Base-by-base conservation (phyloP, 2,797 vertebrate species). In the Sebastes minor region DNA sequence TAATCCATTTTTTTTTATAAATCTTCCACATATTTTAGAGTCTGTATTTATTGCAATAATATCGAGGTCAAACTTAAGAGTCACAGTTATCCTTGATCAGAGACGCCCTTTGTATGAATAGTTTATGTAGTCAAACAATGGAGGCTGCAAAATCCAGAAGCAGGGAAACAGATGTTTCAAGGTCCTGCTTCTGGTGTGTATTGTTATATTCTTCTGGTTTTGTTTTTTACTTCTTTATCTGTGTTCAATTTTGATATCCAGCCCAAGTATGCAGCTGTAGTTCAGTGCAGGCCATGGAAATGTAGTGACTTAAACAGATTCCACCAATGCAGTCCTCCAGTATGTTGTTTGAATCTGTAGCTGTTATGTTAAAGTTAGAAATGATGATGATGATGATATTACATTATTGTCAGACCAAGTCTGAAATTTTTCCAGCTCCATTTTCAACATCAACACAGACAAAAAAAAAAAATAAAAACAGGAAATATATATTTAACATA, bases 101-200 rank as follows among this genome's bases (percentile, higher is more conserved):
- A 74, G 42, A 56, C 42, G 5, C 23, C 56, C 46, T 46, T 10
- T 28, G 30, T 72, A 49, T 85, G 59, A 77, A 86, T 86, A 79
- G 42, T 87, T 82, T 38, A 82, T 84, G 65, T 23, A 12, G 22
- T 63, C 66, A 63, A 57, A 85, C 70, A 84, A 60, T 62, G 52
- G 64, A 74, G 57, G 46, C 55, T 35, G 67, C 64, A 55, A 23
- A 61, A 67, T 60, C 80, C 56, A 67, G 52, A 28, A 65, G 52
- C 56, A 78, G 62, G 14, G 16, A 46, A n/a, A 32, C 27, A 10
- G 13, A 35, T 79, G 53, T 55, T 61, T 74, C 25, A 67, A 57
- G 18, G 14, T 32, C 55, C 27, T 42, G 61, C 8, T 55, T 52
- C 6, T 9, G 49, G 33, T 63, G 49, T 61, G 52, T 35, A 5